Percentiles rank a stretch among this genome's conserved stretches.
Conservation (phyloP, 2,797 vertebrate genomes). For the Ispidina picta region DNA sequence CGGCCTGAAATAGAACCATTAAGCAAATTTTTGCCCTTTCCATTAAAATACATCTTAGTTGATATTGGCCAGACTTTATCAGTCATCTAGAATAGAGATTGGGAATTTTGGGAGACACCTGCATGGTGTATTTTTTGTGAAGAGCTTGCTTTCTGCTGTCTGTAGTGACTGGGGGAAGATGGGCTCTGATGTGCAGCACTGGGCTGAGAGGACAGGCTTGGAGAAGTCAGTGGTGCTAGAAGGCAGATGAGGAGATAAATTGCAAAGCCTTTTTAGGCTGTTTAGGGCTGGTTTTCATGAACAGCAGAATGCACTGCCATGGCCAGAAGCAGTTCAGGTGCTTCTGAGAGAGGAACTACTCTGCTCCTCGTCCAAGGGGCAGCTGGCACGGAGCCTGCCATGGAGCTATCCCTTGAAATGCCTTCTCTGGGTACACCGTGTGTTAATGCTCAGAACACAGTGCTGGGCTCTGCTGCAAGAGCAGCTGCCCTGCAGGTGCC, state of each 20-base stretch:
- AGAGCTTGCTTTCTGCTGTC: background rate
- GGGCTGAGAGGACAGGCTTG: background rate
- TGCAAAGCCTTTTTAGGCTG: background rate
- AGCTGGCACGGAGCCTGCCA: background rate
- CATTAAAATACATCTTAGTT: background rate
- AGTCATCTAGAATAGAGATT: background rate
- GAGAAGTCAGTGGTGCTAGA: background rate
- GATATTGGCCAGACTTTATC: background rate
- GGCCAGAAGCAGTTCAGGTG: background rate
- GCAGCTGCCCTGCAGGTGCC: background rate
- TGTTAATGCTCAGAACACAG: background rate
- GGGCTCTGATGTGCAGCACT: background rate
- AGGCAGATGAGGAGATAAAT: background rate
- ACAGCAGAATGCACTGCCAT: background rate
- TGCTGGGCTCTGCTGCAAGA: background rate
- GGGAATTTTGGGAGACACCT: background rate
- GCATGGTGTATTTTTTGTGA: background rate
- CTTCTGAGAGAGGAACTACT: background rate
- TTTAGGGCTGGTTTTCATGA: background rate
- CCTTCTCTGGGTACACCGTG: background rate
- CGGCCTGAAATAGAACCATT: background rate
- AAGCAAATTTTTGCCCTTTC: background rate
- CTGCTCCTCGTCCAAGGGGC: background rate
- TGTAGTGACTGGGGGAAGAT: too few relatives aligned
- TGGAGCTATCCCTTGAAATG: background rate